These are phyloP conservation scores for Campylomormyrus numenius DNA, from an alignment of 2,113 vertebrate genomes.

Conservation along the genomic window DNA sequence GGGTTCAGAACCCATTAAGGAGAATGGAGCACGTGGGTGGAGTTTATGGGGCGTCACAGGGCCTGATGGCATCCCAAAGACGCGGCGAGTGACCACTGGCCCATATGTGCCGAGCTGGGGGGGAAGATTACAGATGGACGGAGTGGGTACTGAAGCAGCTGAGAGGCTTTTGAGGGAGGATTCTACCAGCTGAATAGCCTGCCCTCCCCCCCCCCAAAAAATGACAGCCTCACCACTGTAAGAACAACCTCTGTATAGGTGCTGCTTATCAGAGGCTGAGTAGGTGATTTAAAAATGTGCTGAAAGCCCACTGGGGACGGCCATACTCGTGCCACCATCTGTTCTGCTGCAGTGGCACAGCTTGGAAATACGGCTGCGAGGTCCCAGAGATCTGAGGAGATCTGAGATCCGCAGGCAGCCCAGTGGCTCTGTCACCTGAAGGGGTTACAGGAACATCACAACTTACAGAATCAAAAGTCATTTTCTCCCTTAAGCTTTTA, in stretches of 20 bases:
- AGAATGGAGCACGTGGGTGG: background rate
- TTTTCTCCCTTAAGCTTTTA: background rate
- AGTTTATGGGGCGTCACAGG: background rate
- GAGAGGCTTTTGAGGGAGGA: background rate
- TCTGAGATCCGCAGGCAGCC: background rate
- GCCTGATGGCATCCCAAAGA: background rate
- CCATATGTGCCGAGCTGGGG: background rate
- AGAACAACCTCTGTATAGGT: constrained; percentile 10
- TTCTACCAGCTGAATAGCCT: background rate
- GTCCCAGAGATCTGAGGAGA: background rate
- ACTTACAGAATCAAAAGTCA: background rate
- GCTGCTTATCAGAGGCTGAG: constrained; percentile 15
- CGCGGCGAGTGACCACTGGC: background rate
- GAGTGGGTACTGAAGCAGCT: background rate
- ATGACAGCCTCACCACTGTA: background rate
- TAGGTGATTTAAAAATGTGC: background rate
- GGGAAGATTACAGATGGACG: background rate
- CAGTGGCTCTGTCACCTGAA: background rate
- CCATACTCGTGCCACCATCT: background rate
- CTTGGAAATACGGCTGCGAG: background rate
- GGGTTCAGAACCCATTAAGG: background rate
- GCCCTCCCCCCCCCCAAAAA: background rate
- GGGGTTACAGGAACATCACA: background rate
- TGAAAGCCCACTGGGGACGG: background rate
- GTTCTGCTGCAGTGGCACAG: background rate